Conservation (phyloP, 2,888 invertebrate genomes). For the Orthosia cruda region DNA sequence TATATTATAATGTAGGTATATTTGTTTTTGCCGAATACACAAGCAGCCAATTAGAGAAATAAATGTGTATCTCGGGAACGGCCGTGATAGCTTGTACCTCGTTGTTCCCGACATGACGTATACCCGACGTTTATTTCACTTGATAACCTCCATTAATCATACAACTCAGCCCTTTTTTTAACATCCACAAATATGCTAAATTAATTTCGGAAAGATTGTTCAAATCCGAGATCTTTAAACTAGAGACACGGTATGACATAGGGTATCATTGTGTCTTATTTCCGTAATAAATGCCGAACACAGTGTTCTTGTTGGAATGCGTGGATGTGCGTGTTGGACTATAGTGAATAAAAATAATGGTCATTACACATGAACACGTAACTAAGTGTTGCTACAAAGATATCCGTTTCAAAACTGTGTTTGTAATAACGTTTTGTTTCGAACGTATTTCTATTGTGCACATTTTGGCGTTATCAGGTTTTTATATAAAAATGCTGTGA, state of each 20-base stretch:
- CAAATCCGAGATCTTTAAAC: slow-evolving; percentile 18
- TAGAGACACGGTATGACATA: slow-evolving; percentile 15
- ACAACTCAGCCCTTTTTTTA: slow-evolving; percentile 56
- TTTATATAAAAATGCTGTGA: background rate
- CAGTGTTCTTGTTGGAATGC: slow-evolving; percentile 26
- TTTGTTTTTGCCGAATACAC: slow-evolving; percentile 23
- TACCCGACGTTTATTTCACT: slow-evolving; percentile 18
- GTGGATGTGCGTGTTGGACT: slow-evolving; percentile 41
- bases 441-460: background rate
- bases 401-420: slow-evolving; percentile 12
- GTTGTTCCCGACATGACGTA: slow-evolving; percentile 13
- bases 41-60: slow-evolving; percentile 23
- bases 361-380: slow-evolving; percentile 52
- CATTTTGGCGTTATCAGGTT: background rate
- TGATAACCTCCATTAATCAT: slow-evolving; percentile 54
- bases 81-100: background rate
- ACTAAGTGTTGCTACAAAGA: slow-evolving; percentile 25
- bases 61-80: slow-evolving; percentile 4
- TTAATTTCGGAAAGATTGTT: slow-evolving; percentile 45
- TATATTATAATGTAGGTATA: slow-evolving; percentile 3
- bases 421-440: background rate
- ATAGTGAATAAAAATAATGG: slow-evolving; percentile 36
- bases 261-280: background rate
- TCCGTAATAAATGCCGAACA: background rate
- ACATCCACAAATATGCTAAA: slow-evolving; percentile 34